These are phyloP conservation scores for Ara ararauna DNA, from an alignment of 2,797 vertebrate genomes.

Conservation along the genomic window DNA sequence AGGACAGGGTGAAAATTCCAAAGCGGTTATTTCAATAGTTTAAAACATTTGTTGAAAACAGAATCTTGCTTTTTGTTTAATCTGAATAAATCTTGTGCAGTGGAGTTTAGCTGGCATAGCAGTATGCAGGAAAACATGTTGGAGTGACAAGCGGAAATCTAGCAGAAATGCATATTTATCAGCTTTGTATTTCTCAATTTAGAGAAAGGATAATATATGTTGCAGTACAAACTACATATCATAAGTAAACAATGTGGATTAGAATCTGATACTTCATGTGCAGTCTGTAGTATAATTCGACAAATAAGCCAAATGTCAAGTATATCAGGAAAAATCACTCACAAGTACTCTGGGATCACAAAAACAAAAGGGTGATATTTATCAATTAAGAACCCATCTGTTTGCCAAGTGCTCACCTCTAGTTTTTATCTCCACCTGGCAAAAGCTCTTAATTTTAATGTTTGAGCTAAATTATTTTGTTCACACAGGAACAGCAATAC, in stretches of 20 bases:
- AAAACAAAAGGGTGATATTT: not conserved
- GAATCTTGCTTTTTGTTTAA: not conserved
- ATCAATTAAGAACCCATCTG: not conserved
- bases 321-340: not conserved
- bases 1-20: not conserved
- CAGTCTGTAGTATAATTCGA: not conserved
- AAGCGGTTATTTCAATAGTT: not conserved
- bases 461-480: not conserved
- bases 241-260: not conserved
- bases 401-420: not conserved
- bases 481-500: not conserved
- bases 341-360: not conserved
- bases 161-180: not conserved
- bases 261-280: not conserved
- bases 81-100: not conserved
- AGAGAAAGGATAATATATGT: not conserved
- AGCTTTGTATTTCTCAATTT: not conserved
- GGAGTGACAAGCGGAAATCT: not conserved
- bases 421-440: not conserved
- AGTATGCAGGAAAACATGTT: not conserved
- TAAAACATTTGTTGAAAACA: not conserved
- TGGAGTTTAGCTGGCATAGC: not conserved
- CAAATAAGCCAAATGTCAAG: not conserved
- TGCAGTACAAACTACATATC: not conserved
- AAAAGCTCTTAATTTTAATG: not conserved